Base-by-base conservation (phyloP, 2,113 vertebrate genomes). In the Tichodroma muraria region DNA sequence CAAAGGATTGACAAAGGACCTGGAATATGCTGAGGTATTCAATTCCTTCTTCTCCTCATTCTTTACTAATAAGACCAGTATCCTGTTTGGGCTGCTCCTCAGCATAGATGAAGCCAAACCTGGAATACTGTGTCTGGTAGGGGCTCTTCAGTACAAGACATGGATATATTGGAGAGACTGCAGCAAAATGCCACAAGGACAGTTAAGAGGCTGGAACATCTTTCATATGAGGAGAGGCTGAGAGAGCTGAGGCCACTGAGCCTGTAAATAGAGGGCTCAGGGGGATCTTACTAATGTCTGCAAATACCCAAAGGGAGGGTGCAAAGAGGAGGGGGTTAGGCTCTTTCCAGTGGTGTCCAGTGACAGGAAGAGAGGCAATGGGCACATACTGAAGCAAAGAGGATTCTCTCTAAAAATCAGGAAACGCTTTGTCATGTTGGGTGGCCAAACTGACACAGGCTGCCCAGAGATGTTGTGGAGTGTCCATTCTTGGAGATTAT, bases 261-360 rank as follows among this genome's bases (percentile, higher is more conserved):
- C 19, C 13, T 78, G 47, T n/a, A 70, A 78, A 24, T 28, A 30
- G 20, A 61, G 24, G n/a, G 13, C 30, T 54, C 16, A 25, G 30
- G 10, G 22, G 13, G 9, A 47, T 71, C 16, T 53, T 63, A 18
- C 9, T 24, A 40, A 40, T 35, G 7, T 40, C n/a, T 38, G 23
- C 30, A 56, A 56, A 40, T 30, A 63, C 11, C 7, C 49, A 40
- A 13, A 49, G n/a, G 17, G 20, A 47, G 16, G 5, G 7, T 63
- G 49, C 0, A 0, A 47, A 54, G 49, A 25, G 27, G 11, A 60
- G 14, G 6, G 6, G 3, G 2, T 31, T 24, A 33, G 33, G 15
- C 54, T 44, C 37, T 33, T 52, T 68, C 22, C 14, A 15, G 10
- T 45, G 22, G 27, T 38, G 22, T 77, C 12, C 33, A 53, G 38